Conservation (phyloP, 53 echinoderm and acorn worm species). For the Apostichopus leukothele region DNA sequence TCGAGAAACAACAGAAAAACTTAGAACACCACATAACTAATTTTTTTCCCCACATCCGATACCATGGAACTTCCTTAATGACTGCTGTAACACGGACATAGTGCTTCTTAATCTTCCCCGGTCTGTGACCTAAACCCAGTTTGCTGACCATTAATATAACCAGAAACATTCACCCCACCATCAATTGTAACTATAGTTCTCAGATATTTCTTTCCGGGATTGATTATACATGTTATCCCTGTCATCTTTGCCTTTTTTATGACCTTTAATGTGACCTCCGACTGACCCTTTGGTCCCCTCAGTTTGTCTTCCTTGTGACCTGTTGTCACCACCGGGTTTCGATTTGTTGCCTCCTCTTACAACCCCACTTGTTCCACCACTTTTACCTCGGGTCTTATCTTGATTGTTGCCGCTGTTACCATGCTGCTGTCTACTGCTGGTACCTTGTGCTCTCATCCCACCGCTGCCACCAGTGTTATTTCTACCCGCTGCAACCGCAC, state of each 20-base stretch:
- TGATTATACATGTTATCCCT: conserved; percentile 10
- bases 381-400: conserved; percentile 18
- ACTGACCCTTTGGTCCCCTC: conserved; percentile 31
- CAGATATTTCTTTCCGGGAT: conserved; percentile 53
- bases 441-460: conserved; percentile 1
- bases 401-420: neutral
- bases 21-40: no score
- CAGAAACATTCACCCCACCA: neutral
- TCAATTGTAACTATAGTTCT: conserved; percentile 77
- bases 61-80: no score
- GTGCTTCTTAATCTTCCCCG: no score
- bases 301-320: conserved; percentile 27
- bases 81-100: no score
- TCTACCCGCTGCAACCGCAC: neutral
- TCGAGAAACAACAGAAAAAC: no score
- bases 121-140: no score
- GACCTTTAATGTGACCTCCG: neutral
- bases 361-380: neutral
- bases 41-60: no score
- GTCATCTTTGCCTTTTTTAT: conserved; percentile 27
- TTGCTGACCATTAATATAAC: no score
- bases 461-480: conserved; percentile 19
- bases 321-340: neutral
- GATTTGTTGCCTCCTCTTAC: conserved; percentile 6
- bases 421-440: conserved; percentile 37